Conservation (phyloP, 1,140 invertebrate genomes). For the Gonatopus flavifemur region DNA sequence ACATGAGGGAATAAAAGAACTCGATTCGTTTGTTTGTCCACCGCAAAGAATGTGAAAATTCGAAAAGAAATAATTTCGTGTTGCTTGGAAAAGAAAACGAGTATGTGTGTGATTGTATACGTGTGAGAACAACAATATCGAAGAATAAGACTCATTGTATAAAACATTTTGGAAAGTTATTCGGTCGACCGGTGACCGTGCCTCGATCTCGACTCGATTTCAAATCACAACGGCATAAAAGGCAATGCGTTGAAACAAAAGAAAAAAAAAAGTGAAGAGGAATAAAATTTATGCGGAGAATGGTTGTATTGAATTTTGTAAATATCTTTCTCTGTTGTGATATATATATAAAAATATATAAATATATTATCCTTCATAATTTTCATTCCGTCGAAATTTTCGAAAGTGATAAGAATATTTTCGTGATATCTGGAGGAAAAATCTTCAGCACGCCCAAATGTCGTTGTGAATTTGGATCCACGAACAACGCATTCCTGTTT, state of each 20-base stretch:
- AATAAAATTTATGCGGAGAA: no score
- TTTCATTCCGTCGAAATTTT: no score
- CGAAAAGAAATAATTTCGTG: background rate
- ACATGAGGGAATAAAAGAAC: background rate
- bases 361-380: no score
- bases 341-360: no score
- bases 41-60: background rate
- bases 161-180: conserved; percentile 42
- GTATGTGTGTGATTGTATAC: conserved; percentile 16
- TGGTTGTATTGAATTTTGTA: no score
- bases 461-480: no score
- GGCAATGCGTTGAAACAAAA: conserved; percentile 11
- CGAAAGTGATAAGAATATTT: no score
- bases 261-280: background rate
- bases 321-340: no score
- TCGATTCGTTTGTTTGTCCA: background rate
- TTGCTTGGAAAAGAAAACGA: conserved; percentile 11
- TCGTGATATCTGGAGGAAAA: no score
- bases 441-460: no score
- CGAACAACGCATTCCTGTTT: conserved; percentile 56
- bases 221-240: conserved; percentile 29
- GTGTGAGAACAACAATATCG: conserved; percentile 24
- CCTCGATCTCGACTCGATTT: conserved; percentile 35
- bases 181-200: conserved; percentile 43
- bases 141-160: conserved; percentile 42